Conservation (phyloP, 2,113 vertebrate genomes). For the Hemiscyllium ocellatum region DNA sequence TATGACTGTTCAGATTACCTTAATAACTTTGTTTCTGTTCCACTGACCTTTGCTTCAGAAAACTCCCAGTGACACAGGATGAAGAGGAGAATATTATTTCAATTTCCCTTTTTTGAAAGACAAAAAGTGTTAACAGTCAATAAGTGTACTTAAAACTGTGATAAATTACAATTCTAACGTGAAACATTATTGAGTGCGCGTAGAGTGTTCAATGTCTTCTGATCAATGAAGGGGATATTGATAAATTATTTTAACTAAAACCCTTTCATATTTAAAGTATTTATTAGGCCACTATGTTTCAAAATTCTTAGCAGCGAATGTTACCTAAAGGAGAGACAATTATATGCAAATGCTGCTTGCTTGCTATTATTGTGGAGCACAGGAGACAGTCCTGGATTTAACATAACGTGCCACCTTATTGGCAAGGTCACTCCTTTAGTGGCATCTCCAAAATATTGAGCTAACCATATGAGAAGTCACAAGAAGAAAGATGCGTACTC, state of each 20-base stretch:
- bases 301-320: not conserved
- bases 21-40: not conserved
- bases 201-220: not conserved
- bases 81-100: not conserved
- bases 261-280: not conserved
- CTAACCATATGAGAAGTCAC: not conserved
- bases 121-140: not conserved
- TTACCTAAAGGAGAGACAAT: not conserved
- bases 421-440: not conserved
- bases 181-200: not conserved
- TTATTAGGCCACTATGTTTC: not conserved
- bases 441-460: not conserved
- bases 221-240: not conserved
- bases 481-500: not conserved
- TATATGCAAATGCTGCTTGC: not conserved
- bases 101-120: conserved; percentile 23
- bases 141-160: not conserved
- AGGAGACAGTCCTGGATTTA: not conserved
- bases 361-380: not conserved
- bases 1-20: not conserved
- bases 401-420: not conserved
- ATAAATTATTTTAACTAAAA: not conserved
- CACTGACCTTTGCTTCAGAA: conserved; percentile 19
- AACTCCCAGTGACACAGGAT: conserved; percentile 8
- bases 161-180: not conserved